Percentiles rank a stretch among this genome's conserved stretches.
phyloP scores from a whole-genome alignment of 2,113 vertebrate genomes.

The Cebus imitator region DNA sequence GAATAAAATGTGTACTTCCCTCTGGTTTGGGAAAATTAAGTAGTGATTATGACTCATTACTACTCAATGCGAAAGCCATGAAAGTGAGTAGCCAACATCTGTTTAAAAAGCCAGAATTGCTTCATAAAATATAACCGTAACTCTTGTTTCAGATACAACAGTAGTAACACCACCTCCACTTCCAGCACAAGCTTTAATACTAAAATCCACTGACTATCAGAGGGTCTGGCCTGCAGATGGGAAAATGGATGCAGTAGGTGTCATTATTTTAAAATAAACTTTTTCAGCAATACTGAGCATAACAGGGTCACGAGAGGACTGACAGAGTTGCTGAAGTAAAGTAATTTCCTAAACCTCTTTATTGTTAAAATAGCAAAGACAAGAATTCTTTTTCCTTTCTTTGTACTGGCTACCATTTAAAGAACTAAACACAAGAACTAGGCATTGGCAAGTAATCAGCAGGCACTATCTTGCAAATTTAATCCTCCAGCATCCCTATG shows the following conservation, averaged over 20 bases:
- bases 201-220: neutral
- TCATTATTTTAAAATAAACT: neutral
- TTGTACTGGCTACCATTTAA: neutral
- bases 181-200: neutral
- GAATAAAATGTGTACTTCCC: neutral
- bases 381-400: neutral
- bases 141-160: neutral
- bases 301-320: no score
- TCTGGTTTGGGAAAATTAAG: neutral
- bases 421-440: neutral
- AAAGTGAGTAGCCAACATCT: neutral
- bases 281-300: neutral
- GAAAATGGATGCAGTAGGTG: rapidly evolving
- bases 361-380: neutral
- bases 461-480: neutral
- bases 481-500: neutral
- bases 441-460: neutral
- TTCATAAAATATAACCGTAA: neutral
- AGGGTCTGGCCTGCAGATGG: no score
- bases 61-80: neutral
- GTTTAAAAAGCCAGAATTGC: neutral
- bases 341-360: neutral
- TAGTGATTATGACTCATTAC: neutral
- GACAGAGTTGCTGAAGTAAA: neutral
- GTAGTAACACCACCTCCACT: neutral